These are phyloP conservation scores for Drosophila lacertosa DNA, from an alignment of 1,140 invertebrate genomes.

Conservation along the genomic window DNA sequence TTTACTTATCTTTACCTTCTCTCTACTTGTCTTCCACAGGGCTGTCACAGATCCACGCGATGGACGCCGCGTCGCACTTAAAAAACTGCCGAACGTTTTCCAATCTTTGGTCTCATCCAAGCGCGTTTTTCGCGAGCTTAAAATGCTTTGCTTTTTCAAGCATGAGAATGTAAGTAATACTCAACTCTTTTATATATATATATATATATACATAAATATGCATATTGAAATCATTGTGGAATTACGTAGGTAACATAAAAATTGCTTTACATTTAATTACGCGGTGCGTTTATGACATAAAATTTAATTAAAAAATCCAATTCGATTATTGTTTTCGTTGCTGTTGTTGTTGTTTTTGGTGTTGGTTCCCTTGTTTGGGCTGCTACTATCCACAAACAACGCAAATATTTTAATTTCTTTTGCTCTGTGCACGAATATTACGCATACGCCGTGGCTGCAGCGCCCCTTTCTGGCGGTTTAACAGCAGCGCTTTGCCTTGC, in stretches of 20 bases:
- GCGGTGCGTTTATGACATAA: slow-evolving; percentile 45
- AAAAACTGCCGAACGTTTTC: slow-evolving; percentile 99
- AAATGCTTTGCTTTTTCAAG: slow-evolving; percentile 99
- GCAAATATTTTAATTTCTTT: slow-evolving; percentile 38
- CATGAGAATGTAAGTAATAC: slow-evolving; percentile 96
- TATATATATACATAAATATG: neutral
- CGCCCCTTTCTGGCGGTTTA: neutral
- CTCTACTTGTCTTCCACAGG: slow-evolving; percentile 87
- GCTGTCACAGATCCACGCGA: slow-evolving; percentile 99
- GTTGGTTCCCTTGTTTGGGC: slow-evolving; percentile 6
- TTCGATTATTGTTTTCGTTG: slow-evolving; percentile 39
- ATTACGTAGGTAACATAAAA: slow-evolving; percentile 1
- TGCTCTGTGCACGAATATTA: slow-evolving; percentile 38
- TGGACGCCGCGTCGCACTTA: slow-evolving; percentile 97
- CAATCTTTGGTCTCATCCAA: slow-evolving; percentile 99
- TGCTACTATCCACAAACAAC: slow-evolving; percentile 12
- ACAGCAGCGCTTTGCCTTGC: too few species aligned
- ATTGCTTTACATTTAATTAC: slow-evolving; percentile 52
- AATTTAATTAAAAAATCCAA: slow-evolving; percentile 71
- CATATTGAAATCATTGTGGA: neutral
- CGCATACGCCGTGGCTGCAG: slow-evolving; percentile 38
- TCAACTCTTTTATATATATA: neutral
- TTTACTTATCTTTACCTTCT: slow-evolving; percentile 4
- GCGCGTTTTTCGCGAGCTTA: slow-evolving; percentile 98
- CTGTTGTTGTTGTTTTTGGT: neutral